Evolutionary conservation across 2,113 vertebrate genomes (phyloP), one percentile per base, ranked within the genome.

Genomic region (Cyphomyrus discorhynchus): DNA sequence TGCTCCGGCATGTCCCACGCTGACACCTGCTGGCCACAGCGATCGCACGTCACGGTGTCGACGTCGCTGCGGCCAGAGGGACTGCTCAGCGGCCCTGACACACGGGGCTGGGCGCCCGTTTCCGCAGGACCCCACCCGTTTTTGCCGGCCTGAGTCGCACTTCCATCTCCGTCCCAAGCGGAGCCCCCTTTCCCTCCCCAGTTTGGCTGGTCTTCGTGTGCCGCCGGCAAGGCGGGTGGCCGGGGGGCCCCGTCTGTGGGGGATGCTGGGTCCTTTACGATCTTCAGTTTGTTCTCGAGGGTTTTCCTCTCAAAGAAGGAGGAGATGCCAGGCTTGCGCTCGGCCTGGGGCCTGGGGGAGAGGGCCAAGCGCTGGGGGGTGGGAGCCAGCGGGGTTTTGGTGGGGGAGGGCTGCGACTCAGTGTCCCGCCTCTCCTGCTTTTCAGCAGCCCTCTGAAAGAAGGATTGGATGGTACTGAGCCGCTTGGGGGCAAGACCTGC

Each of bases 1-100:
- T 99, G 98, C 93, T 99, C 98, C 0, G 97, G 97, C 95, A 98
- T 96, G 39, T 99, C 97, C 98, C 98, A 99, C 17, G 95, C 95
- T 45, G 93, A 91, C 89, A 99, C 94, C 0, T 96, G 93, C 93
- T 96, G 92, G 47, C 96, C 95, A 10, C 98, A 99, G 88, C 95
- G 97, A n/a, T 98, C 96, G 91, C 98, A 99, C 3, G 0, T 47
- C 42, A 97, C 86, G 49, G 1, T 87, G 66, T 70, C 86, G 15
- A 90, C 89, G 10, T 9, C n/a, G 35, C 35, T 39, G 46, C 21
- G 50, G 90, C 39, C 90, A 52, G 39, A 74, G 49, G 24, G 31
- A 53, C 13, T 39, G 62, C 17, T 58, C n/a, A 19, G 45, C 11
- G 8, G 35, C 21, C 89, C 80, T 24, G 80, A 1, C 21, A 3